These are phyloP conservation scores for Coturnix japonica DNA, from an alignment of 2,113 vertebrate genomes.

Conservation along the genomic window DNA sequence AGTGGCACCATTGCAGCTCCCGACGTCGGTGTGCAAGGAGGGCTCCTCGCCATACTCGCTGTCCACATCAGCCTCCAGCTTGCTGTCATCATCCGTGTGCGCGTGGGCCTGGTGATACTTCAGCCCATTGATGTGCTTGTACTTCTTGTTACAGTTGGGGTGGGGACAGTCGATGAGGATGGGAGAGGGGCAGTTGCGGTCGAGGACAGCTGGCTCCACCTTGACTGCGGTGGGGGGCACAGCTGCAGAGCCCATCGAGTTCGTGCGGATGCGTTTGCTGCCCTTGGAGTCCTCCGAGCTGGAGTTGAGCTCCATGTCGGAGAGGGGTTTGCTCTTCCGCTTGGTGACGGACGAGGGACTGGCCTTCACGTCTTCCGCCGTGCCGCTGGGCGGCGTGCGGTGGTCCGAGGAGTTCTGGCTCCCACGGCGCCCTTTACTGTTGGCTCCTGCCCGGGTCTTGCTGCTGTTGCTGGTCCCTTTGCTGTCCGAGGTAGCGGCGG, in stretches of 20 bases:
- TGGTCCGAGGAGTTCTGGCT: slow-evolving; percentile 96
- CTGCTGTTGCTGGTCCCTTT: slow-evolving; percentile 91
- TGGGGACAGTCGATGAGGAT: slow-evolving; percentile 98
- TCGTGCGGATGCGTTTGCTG: slow-evolving; percentile 96
- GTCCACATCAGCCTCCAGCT: slow-evolving; percentile 92
- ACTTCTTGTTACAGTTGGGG: slow-evolving; percentile 99
- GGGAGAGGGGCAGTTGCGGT: slow-evolving; percentile 93
- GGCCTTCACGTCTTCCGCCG: slow-evolving; percentile 92
- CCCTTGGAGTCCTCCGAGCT: slow-evolving; percentile 98
- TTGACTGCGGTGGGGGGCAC: slow-evolving; percentile 79
- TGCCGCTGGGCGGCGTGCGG: slow-evolving; percentile 86
- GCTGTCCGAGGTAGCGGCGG: slow-evolving; percentile 87
- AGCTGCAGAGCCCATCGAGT: slow-evolving; percentile 85
- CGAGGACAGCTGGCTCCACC: slow-evolving; percentile 85
- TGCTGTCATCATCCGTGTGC: slow-evolving; percentile 94
- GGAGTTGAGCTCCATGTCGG: slow-evolving; percentile 98
- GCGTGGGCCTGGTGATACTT: slow-evolving; percentile 99
- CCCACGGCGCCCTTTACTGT: slow-evolving; percentile 94
- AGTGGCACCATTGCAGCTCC: slow-evolving; percentile 90
- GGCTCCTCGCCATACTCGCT: slow-evolving; percentile 95
- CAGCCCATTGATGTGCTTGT: slow-evolving; percentile 99
- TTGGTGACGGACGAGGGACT: slow-evolving; percentile 93
- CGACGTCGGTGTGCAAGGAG: slow-evolving; percentile 85
- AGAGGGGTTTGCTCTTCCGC: slow-evolving; percentile 93
- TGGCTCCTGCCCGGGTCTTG: slow-evolving; percentile 93